Percentiles rank a stretch among this genome's conserved stretches.
These are phyloP conservation scores for Drosophila monieri DNA, from an alignment of 2,888 invertebrate species.

Conservation along the genomic window DNA sequence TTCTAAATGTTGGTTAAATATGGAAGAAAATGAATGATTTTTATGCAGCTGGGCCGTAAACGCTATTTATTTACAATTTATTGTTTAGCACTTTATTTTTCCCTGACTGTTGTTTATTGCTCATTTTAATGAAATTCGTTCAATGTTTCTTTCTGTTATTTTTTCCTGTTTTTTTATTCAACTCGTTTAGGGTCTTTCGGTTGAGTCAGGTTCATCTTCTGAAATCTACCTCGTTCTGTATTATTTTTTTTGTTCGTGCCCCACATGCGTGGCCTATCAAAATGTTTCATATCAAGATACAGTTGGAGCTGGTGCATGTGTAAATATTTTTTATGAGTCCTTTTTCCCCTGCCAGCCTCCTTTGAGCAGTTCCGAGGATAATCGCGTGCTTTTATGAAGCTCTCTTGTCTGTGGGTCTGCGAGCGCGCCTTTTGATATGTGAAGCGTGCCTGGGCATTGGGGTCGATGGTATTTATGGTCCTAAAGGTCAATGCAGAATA, in stretches of 20 bases:
- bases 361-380: constrained; percentile 53
- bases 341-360: constrained; percentile 16
- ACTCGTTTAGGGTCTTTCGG: constrained; percentile 8
- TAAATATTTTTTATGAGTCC: constrained; percentile 74
- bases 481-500: constrained; percentile 59
- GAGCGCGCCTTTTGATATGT: constrained; percentile 28
- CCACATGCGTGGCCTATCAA: constrained; percentile 34
- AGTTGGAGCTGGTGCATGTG: constrained; percentile 69
- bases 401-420: background rate
- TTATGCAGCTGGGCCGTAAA: background rate
- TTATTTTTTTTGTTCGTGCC: constrained; percentile 12
- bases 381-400: constrained; percentile 57
- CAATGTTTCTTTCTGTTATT: constrained; percentile 18
- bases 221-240: constrained; percentile 20
- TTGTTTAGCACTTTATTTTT: constrained; percentile 2
- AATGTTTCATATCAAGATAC: constrained; percentile 65
- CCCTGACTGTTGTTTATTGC: constrained; percentile 11
- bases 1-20: background rate
- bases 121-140: constrained; percentile 41
- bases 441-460: constrained; percentile 62
- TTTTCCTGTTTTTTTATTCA: constrained; percentile 18
- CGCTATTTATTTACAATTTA: background rate
- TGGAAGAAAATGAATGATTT: background rate
- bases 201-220: constrained; percentile 15
- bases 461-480: constrained; percentile 53